Conservation (phyloP, 2,888 invertebrate genomes). For the Dryobotodes eremita region DNA sequence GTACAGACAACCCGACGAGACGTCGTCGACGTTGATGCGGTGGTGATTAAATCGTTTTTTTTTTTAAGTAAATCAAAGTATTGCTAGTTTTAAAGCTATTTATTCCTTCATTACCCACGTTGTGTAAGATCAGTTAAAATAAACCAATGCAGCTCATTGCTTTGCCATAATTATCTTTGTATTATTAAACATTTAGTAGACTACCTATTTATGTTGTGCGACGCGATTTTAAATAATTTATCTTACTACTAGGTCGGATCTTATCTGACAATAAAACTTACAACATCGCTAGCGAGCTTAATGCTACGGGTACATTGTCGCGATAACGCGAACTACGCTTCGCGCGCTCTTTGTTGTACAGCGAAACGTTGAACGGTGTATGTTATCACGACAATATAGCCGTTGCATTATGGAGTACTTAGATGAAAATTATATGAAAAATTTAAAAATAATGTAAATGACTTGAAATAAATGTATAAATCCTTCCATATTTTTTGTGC, state of each 20-base stretch:
- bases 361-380: no score
- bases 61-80: conserved; percentile 10
- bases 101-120: background rate
- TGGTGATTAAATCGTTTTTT: background rate
- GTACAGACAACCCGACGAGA: background rate
- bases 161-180: conserved; percentile 10
- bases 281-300: conserved; percentile 17
- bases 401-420: background rate
- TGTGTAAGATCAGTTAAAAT: background rate
- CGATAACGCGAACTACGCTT: no score
- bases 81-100: conserved; percentile 28
- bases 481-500: background rate
- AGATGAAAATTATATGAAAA: conserved; percentile 17
- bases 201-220: conserved; percentile 17
- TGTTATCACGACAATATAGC: no score
- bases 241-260: conserved; percentile 41
- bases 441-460: background rate
- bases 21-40: background rate
- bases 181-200: background rate
- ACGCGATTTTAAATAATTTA: background rate
- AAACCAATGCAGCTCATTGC: background rate
- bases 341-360: no score
- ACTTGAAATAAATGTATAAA: background rate
- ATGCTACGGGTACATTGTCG: no score
- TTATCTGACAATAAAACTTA: conserved; percentile 59